phyloP scores from a whole-genome alignment of 1,140 invertebrate species.

The Cotesia glomerata region DNA sequence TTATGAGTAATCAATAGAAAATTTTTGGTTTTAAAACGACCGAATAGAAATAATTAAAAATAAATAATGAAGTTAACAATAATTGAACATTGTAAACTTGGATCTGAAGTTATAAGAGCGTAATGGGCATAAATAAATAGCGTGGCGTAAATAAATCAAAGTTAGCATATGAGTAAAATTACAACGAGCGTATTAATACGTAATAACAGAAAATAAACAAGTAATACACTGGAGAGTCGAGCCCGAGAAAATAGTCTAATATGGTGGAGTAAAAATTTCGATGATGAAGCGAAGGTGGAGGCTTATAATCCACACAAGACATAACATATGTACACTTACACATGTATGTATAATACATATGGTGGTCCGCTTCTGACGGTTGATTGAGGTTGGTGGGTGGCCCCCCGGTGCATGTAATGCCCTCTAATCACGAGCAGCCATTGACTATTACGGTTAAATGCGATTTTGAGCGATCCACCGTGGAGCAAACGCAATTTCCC shows the following conservation, averaged over 20 bases:
- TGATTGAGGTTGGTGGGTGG: slow-evolving; percentile 53
- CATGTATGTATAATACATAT: neutral
- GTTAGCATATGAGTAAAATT: too few relatives aligned
- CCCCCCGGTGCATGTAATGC: slow-evolving; percentile 43
- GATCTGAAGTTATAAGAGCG: too few relatives aligned
- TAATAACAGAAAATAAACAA: neutral
- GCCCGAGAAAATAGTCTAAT: neutral
- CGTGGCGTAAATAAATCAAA: too few relatives aligned
- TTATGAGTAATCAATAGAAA: too few relatives aligned
- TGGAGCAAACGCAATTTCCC: slow-evolving; percentile 36
- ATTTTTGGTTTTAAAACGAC: too few relatives aligned
- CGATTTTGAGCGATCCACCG: slow-evolving; percentile 48
- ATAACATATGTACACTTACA: too few relatives aligned
- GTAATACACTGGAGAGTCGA: neutral
- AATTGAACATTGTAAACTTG: too few relatives aligned
- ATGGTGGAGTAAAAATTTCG: slow-evolving; percentile 1
- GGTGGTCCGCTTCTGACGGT: slow-evolving; percentile 31
- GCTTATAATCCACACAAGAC: too few relatives aligned
- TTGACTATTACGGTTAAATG: slow-evolving; percentile 51
- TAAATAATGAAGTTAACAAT: too few relatives aligned
- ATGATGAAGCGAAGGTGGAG: neutral
- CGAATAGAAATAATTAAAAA: too few relatives aligned
- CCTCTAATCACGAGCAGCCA: slow-evolving; percentile 50
- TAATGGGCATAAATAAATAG: too few relatives aligned
- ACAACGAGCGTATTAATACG: neutral